Base-by-base conservation (phyloP, 2,797 vertebrate species). In the Phrynocephalus guinanensis region DNA sequence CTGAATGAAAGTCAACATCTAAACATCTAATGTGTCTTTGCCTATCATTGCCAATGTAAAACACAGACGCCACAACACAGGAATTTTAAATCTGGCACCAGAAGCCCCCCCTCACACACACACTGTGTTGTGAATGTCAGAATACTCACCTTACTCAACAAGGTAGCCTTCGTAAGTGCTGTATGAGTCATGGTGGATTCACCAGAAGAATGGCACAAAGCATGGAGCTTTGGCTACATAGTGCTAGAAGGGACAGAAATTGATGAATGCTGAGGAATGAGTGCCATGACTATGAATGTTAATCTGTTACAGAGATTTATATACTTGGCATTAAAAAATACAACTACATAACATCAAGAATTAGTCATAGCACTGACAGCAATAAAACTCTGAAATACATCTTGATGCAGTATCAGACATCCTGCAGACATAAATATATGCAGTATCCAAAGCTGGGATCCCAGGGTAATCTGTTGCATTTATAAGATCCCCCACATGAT, bases 171-270 rank as follows among this genome's bases (percentile, higher is more conserved):
- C 86, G 28, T 83, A 24, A 63, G 76, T 22, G 82, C 66, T 0
- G 85, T 86, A 11, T 86, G 50, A 71, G 63, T 18, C 6, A 87
- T 86, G 73, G 16, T 86, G 87, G 56, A 1, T 60, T 87, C 70
- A 79, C 33, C 87, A 44, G 0, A 52, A 1, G 80, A 44, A 30
- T 83, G 0, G 52, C 24, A 70, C 11, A 5, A 85, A 91, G 8
- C 33, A 28, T 91, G 50, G 13, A 81, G 0, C 1, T 8, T 0
- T 5, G 71, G 86, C 88, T 78, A 13, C 66, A 88, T 86, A 44
- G 72, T 28, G 16, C 0, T 75, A 11, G 30, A 80, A 86, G 28
- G 1, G 73, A 15, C 60, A 88, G 87, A 66, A 0, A 86, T 79
- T 0, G 16, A 71, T 38, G 13, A 86, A 80, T 70, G 5, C 50